A percentile compares a stretch with the other conserved stretches of the same genome.
phyloP scores from a whole-genome alignment of 2,113 vertebrate genomes.

The Pelusios castaneus region DNA sequence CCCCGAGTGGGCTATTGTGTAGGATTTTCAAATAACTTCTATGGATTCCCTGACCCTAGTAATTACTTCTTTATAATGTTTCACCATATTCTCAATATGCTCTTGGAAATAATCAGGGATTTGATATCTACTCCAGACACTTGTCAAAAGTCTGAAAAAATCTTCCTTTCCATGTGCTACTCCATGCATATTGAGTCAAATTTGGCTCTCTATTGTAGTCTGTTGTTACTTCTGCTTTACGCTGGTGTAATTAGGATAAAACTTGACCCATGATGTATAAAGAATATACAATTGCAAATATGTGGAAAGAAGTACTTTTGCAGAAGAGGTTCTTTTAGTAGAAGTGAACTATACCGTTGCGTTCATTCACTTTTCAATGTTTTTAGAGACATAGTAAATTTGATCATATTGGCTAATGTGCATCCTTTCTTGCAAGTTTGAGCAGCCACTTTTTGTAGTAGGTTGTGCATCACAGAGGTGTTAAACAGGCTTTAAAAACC shows the following conservation, averaged over 20 bases:
- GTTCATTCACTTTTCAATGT: background rate
- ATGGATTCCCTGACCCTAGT: background rate
- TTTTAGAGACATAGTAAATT: background rate
- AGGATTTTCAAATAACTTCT: conserved; percentile 60
- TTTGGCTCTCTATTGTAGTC: background rate
- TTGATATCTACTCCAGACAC: background rate
- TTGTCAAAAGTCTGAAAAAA: background rate
- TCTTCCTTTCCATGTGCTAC: background rate
- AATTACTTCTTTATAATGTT: conserved; percentile 17
- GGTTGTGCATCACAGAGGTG: conserved; percentile 3
- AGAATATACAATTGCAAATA: background rate
- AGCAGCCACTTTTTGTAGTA: conserved; percentile 27
- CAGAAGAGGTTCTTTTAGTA: background rate
- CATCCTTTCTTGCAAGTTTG: conserved; percentile 40
- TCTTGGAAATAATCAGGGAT: background rate
- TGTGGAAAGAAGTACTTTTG: background rate
- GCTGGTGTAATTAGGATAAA: background rate
- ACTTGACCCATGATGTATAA: background rate
- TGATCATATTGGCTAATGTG: background rate
- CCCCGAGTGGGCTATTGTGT: conserved; percentile 20
- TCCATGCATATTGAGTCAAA: background rate
- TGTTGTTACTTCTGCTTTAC: background rate
- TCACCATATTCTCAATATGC: background rate
- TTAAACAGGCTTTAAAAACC: conserved; percentile 38
- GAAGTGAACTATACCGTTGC: rapidly evolving